phyloP scores from a whole-genome alignment of 2,888 invertebrate species.

The Drosophila longiperda region DNA sequence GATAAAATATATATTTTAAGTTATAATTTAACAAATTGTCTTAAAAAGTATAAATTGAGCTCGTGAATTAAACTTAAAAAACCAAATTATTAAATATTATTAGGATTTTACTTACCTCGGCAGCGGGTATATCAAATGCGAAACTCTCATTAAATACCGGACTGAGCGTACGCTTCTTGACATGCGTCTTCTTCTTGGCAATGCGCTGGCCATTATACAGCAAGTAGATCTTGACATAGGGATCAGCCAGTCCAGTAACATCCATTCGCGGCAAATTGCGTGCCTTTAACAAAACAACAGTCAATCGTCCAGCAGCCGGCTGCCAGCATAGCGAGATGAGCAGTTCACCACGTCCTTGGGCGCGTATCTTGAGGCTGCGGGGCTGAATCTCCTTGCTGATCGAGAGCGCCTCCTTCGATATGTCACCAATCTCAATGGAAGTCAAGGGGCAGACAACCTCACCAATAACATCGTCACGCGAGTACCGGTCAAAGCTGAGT shows the following conservation, averaged over 20 bases:
- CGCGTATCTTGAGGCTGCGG: constrained; percentile 96
- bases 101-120: constrained; percentile 84
- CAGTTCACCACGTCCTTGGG: constrained; percentile 97
- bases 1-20: not conserved
- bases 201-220: constrained; percentile 98
- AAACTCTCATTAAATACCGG: constrained; percentile 99
- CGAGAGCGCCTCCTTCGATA: constrained; percentile 91
- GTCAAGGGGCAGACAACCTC: constrained; percentile 96
- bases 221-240: constrained; percentile 98
- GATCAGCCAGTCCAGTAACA: constrained; percentile 98
- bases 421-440: constrained; percentile 88
- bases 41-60: not conserved
- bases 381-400: constrained; percentile 96
- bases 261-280: constrained; percentile 99
- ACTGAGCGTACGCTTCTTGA: constrained; percentile 98
- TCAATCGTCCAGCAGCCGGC: constrained; percentile 97
- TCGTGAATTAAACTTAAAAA: not conserved
- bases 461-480: constrained; percentile 98
- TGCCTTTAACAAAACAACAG: constrained; percentile 98
- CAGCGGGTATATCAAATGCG: constrained; percentile 97
- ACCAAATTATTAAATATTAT: too few relatives aligned
- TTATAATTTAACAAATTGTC: not conserved
- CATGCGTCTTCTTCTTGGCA: constrained; percentile 99
- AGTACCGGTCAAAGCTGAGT: constrained; percentile 98
- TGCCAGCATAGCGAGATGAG: constrained; percentile 99